A percentile compares a stretch with the other conserved stretches of the same genome.
phyloP scores from a whole-genome alignment of 2,797 vertebrate species.

The Girardinus metallicus region DNA sequence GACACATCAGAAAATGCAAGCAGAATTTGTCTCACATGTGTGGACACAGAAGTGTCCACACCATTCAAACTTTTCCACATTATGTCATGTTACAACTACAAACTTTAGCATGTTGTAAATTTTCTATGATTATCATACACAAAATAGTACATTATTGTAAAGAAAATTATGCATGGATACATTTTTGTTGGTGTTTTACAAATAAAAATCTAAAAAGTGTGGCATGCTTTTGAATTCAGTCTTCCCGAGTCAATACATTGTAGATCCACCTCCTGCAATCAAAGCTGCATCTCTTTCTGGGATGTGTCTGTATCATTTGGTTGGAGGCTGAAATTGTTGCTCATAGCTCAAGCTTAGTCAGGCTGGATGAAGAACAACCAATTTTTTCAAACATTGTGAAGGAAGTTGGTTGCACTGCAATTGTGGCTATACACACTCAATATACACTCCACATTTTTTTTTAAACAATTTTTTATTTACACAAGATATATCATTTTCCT shows the following conservation, averaged over 20 bases:
- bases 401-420: not conserved
- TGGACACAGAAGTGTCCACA: not conserved
- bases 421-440: not conserved
- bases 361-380: not conserved
- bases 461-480: no score
- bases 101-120: not conserved
- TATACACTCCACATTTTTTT: not conserved
- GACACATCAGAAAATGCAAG: slow-evolving; percentile 29
- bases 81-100: not conserved
- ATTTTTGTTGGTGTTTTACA: not conserved
- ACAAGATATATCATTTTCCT: no score
- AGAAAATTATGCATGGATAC: not conserved
- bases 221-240: not conserved
- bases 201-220: not conserved
- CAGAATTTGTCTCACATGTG: slow-evolving; percentile 13
- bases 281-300: not conserved
- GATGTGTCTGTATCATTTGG: not conserved
- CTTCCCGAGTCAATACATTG: not conserved
- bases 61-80: not conserved
- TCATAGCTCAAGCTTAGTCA: not conserved
- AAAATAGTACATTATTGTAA: not conserved
- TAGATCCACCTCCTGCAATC: not conserved
- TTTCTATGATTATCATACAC: not conserved
- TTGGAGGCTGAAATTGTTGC: not conserved
- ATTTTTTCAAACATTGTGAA: not conserved